phyloP scores from a whole-genome alignment of 2,888 invertebrate species.

The Calameuta idolon region DNA sequence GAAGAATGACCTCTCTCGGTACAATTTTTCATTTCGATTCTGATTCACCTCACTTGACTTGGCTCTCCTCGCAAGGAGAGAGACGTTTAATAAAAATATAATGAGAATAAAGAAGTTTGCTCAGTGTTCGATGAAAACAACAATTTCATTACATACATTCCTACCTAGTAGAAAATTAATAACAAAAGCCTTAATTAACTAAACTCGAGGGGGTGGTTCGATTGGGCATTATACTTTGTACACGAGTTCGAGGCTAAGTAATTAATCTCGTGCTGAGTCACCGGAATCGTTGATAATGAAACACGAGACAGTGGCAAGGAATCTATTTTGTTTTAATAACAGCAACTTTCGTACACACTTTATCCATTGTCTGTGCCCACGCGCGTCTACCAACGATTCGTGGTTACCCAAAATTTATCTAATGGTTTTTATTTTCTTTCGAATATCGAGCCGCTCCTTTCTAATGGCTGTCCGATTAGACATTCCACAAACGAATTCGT shows the following conservation, averaged over 20 bases:
- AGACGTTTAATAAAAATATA: not conserved
- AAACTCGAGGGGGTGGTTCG: slow-evolving; percentile 18
- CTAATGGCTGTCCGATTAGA: not conserved
- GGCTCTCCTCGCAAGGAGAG: not conserved
- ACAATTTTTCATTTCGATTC: not conserved
- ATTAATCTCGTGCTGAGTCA: not conserved
- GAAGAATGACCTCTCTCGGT: not conserved
- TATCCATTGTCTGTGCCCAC: not conserved
- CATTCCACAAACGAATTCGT: not conserved
- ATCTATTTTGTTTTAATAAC: not conserved
- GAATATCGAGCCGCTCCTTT: not conserved
- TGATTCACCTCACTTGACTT: not conserved
- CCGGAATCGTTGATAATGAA: not conserved
- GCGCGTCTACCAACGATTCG: not conserved
- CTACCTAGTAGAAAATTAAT: slow-evolving; percentile 26
- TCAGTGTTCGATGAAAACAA: slow-evolving; percentile 13
- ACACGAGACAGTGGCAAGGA: not conserved
- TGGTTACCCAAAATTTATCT: not conserved
- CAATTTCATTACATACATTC: slow-evolving; percentile 22
- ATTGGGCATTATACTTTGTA: slow-evolving; percentile 15
- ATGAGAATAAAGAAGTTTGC: not conserved
- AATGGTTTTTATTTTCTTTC: not conserved
- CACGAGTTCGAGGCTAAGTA: slow-evolving; percentile 6
- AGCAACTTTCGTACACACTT: not conserved
- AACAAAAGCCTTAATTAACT: slow-evolving; percentile 22